Evolutionary conservation across 1,140 invertebrate species (phyloP).

Genomic region (Philopotamus ludificatus): DNA sequence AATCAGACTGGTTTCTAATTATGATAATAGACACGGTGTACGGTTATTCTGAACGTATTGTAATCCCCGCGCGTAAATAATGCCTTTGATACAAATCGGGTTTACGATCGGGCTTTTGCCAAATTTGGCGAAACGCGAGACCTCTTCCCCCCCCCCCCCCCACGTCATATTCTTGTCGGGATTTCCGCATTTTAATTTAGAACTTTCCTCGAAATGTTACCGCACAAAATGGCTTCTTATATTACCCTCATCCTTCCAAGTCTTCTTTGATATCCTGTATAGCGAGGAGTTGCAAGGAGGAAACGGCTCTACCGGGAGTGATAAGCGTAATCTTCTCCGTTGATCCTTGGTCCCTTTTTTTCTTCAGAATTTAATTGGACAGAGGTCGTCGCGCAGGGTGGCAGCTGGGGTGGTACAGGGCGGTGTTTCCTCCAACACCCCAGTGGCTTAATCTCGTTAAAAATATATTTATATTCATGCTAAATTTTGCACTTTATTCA

Average conservation of each 20-base stretch:
- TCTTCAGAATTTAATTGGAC: conserved; percentile 30
- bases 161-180: not conserved
- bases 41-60: too few relatives aligned
- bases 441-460: conserved; percentile 2
- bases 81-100: too few relatives aligned
- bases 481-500: conserved; percentile 8
- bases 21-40: too few relatives aligned
- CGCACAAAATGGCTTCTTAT: conserved; percentile 30
- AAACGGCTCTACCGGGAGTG: conserved; percentile 27
- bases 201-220: conserved; percentile 24
- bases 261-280: conserved; percentile 25
- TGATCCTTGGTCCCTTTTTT: conserved; percentile 32
- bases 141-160: too few relatives aligned
- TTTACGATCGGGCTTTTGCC: too few relatives aligned
- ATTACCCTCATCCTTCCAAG: conserved; percentile 26
- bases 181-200: conserved; percentile 30
- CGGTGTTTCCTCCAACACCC: not conserved
- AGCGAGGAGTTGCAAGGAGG: conserved; percentile 17
- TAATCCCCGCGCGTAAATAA: too few relatives aligned
- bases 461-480: conserved; percentile 7
- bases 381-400: conserved; percentile 9
- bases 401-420: not conserved
- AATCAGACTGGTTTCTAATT: too few relatives aligned
- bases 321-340: conserved; percentile 29
- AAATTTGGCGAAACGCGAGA: not conserved